phyloP scores from a whole-genome alignment of 1,140 invertebrate species.

The Brachionus angularis region DNA sequence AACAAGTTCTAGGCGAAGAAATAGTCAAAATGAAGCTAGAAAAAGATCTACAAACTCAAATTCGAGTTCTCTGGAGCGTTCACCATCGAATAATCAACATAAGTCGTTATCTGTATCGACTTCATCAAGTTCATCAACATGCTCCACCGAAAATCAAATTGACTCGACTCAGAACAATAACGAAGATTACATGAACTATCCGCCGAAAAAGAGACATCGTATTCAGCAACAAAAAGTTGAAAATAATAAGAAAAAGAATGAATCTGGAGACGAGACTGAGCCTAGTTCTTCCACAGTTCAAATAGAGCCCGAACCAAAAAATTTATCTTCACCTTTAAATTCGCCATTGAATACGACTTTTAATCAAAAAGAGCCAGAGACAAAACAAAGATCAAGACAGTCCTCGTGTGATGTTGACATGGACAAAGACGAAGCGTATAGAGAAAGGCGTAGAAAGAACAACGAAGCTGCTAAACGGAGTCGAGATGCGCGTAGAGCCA shows the following conservation, averaged over 20 bases:
- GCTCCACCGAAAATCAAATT: background rate
- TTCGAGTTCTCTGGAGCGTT: background rate
- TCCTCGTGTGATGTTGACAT: background rate
- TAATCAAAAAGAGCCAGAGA: background rate
- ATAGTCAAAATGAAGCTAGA: background rate
- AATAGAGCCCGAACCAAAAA: background rate
- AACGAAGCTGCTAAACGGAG: slow-evolving; percentile 92
- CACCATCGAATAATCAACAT: no score
- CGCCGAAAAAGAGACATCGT: slow-evolving; percentile 32
- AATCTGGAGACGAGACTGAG: background rate
- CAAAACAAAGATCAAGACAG: background rate
- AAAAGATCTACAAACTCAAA: background rate
- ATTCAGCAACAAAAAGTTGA: background rate
- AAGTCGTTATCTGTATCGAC: no score
- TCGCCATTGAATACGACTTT: background rate
- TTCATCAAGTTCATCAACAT: no score
- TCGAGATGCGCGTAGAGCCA: slow-evolving; percentile 76
- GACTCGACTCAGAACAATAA: slow-evolving; percentile 11
- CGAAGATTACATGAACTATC: slow-evolving; percentile 24
- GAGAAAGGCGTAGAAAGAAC: slow-evolving; percentile 81
- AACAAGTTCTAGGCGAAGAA: background rate
- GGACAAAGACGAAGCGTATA: slow-evolving; percentile 74
- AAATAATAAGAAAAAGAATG: background rate
- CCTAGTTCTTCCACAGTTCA: slow-evolving; percentile 6
- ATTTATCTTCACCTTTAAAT: background rate